Evolutionary conservation across 2,888 invertebrate species (phyloP).

Genomic region (Cerastis rubricosa): DNA sequence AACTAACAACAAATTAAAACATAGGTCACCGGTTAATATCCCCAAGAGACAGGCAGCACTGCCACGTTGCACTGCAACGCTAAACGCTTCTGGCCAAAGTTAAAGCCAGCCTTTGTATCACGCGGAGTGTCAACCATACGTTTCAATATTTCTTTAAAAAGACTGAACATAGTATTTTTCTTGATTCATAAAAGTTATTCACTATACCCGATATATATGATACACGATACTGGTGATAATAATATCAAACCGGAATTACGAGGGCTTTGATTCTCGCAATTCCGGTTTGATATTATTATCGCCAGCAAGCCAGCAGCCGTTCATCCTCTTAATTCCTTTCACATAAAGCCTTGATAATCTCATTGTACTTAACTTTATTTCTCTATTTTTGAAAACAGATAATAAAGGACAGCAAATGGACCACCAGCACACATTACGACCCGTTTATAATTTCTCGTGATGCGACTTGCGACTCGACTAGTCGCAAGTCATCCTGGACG

Average conservation of each 20-base stretch:
- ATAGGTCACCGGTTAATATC: neutral
- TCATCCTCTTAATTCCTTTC: conserved; percentile 20
- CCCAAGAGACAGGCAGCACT: neutral
- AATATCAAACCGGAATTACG: no score
- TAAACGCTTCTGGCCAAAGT: neutral
- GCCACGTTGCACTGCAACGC: neutral
- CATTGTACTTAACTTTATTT: neutral
- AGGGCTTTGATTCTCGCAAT: no score
- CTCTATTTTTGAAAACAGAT: conserved; percentile 3
- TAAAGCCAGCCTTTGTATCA: neutral
- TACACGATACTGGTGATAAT: no score
- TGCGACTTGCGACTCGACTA: neutral
- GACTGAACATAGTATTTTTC: neutral
- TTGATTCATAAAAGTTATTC: neutral
- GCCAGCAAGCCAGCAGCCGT: neutral
- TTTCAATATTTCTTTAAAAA: neutral
- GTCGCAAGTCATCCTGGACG: no score
- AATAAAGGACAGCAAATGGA: neutral
- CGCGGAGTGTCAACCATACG: neutral
- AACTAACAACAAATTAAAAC: no score
- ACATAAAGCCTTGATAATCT: conserved; percentile 28
- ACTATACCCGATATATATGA: no score
- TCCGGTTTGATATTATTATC: conserved; percentile 13
- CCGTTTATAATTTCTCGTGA: neutral
- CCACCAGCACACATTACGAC: neutral